Evolutionary conservation across 2,113 vertebrate species (phyloP).

Genomic region (Rhinoptilus africanus): DNA sequence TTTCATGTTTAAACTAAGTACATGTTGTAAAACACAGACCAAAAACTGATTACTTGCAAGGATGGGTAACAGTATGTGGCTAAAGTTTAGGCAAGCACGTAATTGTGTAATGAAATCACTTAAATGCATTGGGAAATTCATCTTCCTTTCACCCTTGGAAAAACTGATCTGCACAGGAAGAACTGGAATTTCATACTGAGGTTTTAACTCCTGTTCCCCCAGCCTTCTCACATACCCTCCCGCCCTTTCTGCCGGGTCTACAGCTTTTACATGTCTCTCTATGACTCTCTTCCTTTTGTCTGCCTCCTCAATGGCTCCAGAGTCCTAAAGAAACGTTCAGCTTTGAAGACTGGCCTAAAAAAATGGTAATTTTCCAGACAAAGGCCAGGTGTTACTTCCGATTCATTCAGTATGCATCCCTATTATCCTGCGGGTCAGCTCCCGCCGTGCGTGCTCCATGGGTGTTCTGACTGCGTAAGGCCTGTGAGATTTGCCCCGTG

Average conservation of each 20-base stretch:
- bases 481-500: slow-evolving; percentile 58
- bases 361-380: slow-evolving; percentile 68
- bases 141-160: slow-evolving; percentile 35
- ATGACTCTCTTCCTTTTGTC: slow-evolving; percentile 61
- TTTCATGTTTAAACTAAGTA: slow-evolving; percentile 8
- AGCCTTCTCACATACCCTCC: slow-evolving; percentile 14
- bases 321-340: slow-evolving; percentile 63
- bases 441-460: background rate
- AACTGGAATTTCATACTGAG: background rate
- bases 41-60: slow-evolving; percentile 32
- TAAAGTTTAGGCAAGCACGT: slow-evolving; percentile 49
- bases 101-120: slow-evolving; percentile 64
- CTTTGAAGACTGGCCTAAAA: slow-evolving; percentile 66
- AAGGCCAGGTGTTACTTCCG: slow-evolving; percentile 63
- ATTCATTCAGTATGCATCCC: slow-evolving; percentile 51
- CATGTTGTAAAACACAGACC: background rate
- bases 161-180: background rate
- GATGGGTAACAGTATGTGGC: slow-evolving; percentile 21
- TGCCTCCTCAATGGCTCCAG: slow-evolving; percentile 59
- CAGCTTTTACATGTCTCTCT: slow-evolving; percentile 53
- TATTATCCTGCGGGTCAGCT: slow-evolving; percentile 46
- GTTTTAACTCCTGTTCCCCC: slow-evolving; percentile 29
- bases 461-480: slow-evolving; percentile 40
- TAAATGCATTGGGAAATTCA: slow-evolving; percentile 29
- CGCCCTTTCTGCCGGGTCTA: slow-evolving; percentile 31